Base-by-base conservation (phyloP, 2,113 vertebrate genomes). In the Rhinichthys klamathensis region DNA sequence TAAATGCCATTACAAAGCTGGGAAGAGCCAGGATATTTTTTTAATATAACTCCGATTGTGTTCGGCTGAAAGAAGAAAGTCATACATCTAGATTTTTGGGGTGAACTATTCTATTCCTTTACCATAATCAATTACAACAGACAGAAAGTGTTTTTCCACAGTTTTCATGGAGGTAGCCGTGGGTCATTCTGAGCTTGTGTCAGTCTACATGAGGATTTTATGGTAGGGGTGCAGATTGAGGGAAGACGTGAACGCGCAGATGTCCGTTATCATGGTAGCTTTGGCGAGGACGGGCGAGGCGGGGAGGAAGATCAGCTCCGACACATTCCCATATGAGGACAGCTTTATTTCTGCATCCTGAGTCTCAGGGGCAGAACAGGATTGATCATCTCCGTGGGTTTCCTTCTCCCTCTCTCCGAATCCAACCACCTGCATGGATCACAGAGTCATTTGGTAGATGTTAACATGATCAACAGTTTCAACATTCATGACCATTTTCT, bases 151-250 rank as follows among this genome's bases (percentile, higher is more conserved):
- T 69, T 69, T 67, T 69, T 69, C 30, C 30, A 35, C 30, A 35
- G 67, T 21, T 38, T 56, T 70, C 16, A 38, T n/a, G 21, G 23
- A 72, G 35, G 35, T 72, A 72, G 69, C 35, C 0, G 13, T 65
- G 69, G 21, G 21, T 56, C 18, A 49, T 21, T 56, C 18, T 56
- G 54, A 56, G 54, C 18, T 1, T 2, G 7, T 32, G 75, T 56
- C n/a, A 16, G 23, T 12, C 60, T 80, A 99, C 93, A 95, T 93
- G 89, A 98, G 91, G 95, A 99, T 95, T 91, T 99, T 99, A 92
- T 99, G 97, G 94, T 96, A 97, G 23, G 97, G 97, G 92, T 97
- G 95, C 80, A 99, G 96, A 85, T 91, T 93, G 78, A 98, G 96
- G 54, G 93, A 93, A 85, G 97, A 94, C 72, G 96, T 97, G 93